A percentile compares a stretch with the other conserved stretches of the same genome.
Evolutionary conservation across 2,888 invertebrate genomes (phyloP).

Genomic region (Eristalis pertinax): DNA sequence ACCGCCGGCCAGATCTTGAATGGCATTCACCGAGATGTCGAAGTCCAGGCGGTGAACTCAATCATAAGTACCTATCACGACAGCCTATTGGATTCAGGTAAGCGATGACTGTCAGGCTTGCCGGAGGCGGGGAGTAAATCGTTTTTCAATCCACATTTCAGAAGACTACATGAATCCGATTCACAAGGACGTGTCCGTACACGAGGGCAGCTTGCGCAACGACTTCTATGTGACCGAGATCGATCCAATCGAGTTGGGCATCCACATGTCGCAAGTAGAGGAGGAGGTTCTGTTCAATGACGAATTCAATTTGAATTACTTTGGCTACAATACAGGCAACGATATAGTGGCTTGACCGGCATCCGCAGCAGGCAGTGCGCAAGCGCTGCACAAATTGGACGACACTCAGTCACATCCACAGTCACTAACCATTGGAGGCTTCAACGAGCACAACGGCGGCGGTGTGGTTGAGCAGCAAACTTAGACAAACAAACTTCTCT

Average conservation of each 20-base stretch:
- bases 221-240: conserved; percentile 80
- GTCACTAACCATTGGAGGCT: conserved; percentile 25
- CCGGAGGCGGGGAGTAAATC: background rate
- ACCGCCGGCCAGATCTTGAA: conserved; percentile 85
- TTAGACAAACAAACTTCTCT: conserved; percentile 15
- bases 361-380: conserved; percentile 22
- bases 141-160: conserved; percentile 73
- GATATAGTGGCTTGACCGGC: conserved; percentile 81
- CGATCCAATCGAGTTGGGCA: conserved; percentile 81
- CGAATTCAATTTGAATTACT: conserved; percentile 81
- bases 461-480: conserved; percentile 38
- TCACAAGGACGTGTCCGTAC: conserved; percentile 89
- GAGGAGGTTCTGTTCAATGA: conserved; percentile 81
- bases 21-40: conserved; percentile 84
- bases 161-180: conserved; percentile 86
- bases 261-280: conserved; percentile 79
- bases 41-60: conserved; percentile 83
- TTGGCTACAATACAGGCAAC: conserved; percentile 79
- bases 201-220: conserved; percentile 87
- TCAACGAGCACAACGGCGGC: conserved; percentile 24
- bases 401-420: conserved; percentile 10
- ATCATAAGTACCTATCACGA: conserved; percentile 80
- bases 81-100: conserved; percentile 80
- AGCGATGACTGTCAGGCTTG: conserved; percentile 43
- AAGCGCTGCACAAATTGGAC: conserved; percentile 7